Conservation (phyloP, 2,888 invertebrate genomes). For the Drosophila siamana region DNA sequence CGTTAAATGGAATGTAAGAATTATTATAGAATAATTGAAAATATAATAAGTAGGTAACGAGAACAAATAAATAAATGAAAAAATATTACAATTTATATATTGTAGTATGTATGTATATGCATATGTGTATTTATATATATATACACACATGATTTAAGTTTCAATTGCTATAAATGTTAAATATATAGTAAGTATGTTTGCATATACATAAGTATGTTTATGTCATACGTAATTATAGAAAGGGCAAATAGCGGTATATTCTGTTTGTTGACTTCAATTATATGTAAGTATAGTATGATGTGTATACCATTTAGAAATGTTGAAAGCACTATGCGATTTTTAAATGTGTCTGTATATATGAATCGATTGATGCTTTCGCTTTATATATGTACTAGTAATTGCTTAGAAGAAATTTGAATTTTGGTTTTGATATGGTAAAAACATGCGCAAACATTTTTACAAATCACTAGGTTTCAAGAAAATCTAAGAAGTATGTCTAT, state of each 20-base stretch:
- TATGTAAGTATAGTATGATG: constrained; percentile 34
- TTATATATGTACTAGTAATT: constrained; percentile 26
- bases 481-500: constrained; percentile 64
- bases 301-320: constrained; percentile 59
- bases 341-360: constrained; percentile 28
- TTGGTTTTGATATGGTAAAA: constrained; percentile 58
- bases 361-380: constrained; percentile 45
- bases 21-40: constrained; percentile 69
- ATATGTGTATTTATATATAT: constrained; percentile 3
- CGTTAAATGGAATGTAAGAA: constrained; percentile 73
- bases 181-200: constrained; percentile 17
- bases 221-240: constrained; percentile 32
- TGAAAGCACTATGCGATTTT: constrained; percentile 53
- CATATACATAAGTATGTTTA: constrained; percentile 36
- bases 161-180: constrained; percentile 9
- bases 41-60: constrained; percentile 49
- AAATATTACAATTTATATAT: constrained; percentile 35
- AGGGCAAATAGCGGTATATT: constrained; percentile 47
- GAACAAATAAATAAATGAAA: constrained; percentile 30
- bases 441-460: constrained; percentile 76
- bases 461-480: constrained; percentile 67
- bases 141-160: constrained; percentile 1
- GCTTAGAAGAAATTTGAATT: constrained; percentile 22
- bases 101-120: constrained; percentile 14
- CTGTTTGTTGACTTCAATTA: constrained; percentile 25